These are phyloP conservation scores for Prionailurus viverrinus DNA, from an alignment of 2,113 vertebrate species.

Conservation along the genomic window DNA sequence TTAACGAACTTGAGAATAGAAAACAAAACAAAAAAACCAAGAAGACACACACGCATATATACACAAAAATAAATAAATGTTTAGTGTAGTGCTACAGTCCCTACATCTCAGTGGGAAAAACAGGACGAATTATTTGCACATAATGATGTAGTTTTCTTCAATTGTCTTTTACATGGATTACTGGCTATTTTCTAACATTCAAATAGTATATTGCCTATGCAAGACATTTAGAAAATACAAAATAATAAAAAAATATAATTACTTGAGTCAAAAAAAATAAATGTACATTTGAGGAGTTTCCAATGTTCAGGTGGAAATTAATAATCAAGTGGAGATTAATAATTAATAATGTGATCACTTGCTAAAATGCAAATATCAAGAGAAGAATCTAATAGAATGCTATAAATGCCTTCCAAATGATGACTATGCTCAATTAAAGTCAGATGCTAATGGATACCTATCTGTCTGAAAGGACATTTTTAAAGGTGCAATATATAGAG, in stretches of 20 bases:
- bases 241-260: neutral
- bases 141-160: neutral
- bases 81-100: neutral
- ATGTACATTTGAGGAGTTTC: neutral
- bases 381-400: neutral
- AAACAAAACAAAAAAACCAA: no score
- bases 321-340: neutral
- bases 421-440: neutral
- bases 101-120: neutral
- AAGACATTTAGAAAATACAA: neutral
- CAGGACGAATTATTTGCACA: neutral
- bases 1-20: no score
- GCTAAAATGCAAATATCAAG: conserved; percentile 3
- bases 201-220: neutral
- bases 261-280: neutral
- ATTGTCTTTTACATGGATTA: neutral
- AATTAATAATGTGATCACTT: neutral
- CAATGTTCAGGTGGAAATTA: neutral
- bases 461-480: conserved; percentile 21
- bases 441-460: neutral
- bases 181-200: neutral
- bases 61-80: neutral
- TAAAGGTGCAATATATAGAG: neutral
- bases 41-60: no score
- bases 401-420: neutral